A percentile compares a stretch with the other conserved stretches of the same genome.
Conservation (phyloP, 2,113 vertebrate genomes). For the Seriola rivoliana region DNA sequence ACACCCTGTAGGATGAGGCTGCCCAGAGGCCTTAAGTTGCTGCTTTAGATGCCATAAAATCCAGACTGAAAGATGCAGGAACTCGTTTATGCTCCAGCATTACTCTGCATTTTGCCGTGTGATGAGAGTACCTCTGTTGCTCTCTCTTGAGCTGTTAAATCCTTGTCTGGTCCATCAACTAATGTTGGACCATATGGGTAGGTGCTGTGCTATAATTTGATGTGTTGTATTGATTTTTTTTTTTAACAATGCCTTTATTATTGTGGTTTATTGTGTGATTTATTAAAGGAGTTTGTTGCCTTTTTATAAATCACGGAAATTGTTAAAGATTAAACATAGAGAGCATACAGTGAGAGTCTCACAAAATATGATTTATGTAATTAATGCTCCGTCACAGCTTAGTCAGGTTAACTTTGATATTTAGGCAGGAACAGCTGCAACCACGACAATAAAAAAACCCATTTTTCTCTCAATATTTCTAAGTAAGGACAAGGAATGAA, state of each 20-base stretch:
- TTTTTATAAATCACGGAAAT: neutral
- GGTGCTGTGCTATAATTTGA: no score
- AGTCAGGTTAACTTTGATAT: neutral
- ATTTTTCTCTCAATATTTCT: neutral
- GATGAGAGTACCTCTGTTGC: neutral
- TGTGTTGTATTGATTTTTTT: neutral
- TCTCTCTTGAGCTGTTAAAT: conserved; percentile 10
- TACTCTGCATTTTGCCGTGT: neutral
- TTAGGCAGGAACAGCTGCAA: neutral
- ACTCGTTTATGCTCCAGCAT: neutral
- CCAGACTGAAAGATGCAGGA: neutral
- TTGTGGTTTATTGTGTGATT: neutral
- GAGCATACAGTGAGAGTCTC: neutral
- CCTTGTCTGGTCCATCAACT: neutral
- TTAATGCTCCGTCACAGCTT: neutral
- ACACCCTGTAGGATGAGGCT: neutral
- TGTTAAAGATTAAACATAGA: neutral
- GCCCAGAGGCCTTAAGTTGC: neutral
- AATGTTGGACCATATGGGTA: neutral
- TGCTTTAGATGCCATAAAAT: neutral
- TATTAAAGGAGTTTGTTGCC: neutral
- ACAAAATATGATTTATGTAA: neutral
- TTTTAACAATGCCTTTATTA: neutral
- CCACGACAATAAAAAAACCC: neutral
- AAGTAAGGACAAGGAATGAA: neutral